Conservation (phyloP, 2,888 invertebrate species). For the Sinelater perroti region DNA sequence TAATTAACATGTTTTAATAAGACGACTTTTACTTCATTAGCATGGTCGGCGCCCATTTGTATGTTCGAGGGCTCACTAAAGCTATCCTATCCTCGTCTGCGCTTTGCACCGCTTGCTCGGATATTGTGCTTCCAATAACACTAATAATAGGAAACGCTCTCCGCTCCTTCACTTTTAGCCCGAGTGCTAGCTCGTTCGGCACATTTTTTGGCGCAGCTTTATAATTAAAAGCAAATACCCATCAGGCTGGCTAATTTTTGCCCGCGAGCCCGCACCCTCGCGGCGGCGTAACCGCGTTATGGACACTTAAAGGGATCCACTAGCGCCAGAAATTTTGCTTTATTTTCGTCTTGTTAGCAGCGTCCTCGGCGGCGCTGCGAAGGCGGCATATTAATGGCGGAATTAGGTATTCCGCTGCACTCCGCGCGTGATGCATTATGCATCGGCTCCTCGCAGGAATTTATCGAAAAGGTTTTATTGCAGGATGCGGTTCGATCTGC, state of each 20-base stretch:
- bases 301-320: conserved; percentile 15
- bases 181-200: too few relatives aligned
- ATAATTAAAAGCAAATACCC: conserved; percentile 10
- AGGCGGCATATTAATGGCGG: conserved; percentile 1
- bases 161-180: background rate
- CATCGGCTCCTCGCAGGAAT: background rate
- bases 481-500: conserved; percentile 4
- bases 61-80: conserved; percentile 25
- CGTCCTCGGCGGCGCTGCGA: background rate
- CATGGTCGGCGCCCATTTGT: conserved; percentile 32
- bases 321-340: conserved; percentile 2
- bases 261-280: conserved; percentile 9
- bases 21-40: conserved; percentile 43
- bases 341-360: conserved; percentile 7
- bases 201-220: background rate
- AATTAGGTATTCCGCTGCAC: conserved; percentile 11
- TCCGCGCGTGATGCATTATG: background rate
- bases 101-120: background rate
- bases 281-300: conserved; percentile 15
- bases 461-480: conserved; percentile 15
- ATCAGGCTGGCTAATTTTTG: conserved; percentile 17
- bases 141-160: background rate
- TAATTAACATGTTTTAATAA: conserved; percentile 45
- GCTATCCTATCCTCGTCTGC: conserved; percentile 7
- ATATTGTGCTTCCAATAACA: background rate